Conservation (phyloP, 2,113 vertebrate genomes). For the Ailuropoda melanoleuca region DNA sequence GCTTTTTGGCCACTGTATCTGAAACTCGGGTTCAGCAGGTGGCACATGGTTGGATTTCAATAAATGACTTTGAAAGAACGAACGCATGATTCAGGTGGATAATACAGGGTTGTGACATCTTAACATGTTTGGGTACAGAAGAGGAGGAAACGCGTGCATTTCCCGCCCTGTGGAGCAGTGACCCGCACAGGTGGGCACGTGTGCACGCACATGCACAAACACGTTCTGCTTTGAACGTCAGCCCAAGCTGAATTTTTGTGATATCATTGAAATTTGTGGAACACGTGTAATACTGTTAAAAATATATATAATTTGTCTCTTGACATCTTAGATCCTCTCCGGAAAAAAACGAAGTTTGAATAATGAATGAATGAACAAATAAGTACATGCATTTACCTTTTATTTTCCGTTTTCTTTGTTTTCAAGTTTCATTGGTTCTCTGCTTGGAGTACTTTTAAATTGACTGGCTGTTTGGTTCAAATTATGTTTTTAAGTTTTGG, state of each 20-base stretch:
- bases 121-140: not conserved
- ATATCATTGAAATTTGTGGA: not conserved
- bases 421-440: slow-evolving; percentile 72
- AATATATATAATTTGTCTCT: not conserved
- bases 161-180: not conserved
- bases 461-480: slow-evolving; percentile 73
- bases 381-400: not conserved
- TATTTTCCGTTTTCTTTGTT: slow-evolving; percentile 50
- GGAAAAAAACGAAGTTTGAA: not conserved
- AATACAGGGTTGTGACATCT: not conserved
- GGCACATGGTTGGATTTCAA: not conserved
- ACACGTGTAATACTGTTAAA: not conserved
- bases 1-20: not conserved
- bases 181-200: not conserved
- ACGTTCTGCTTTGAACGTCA: not conserved
- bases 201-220: not conserved
- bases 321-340: not conserved
- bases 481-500: slow-evolving; percentile 60
- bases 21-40: not conserved
- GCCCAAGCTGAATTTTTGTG: not conserved
- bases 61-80: not conserved
- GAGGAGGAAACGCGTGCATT: not conserved
- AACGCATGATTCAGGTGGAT: not conserved
- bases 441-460: slow-evolving; percentile 63
- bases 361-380: not conserved